Evolutionary conservation across 2,113 vertebrate species (phyloP).

Genomic region (Anolis sagrei): DNA sequence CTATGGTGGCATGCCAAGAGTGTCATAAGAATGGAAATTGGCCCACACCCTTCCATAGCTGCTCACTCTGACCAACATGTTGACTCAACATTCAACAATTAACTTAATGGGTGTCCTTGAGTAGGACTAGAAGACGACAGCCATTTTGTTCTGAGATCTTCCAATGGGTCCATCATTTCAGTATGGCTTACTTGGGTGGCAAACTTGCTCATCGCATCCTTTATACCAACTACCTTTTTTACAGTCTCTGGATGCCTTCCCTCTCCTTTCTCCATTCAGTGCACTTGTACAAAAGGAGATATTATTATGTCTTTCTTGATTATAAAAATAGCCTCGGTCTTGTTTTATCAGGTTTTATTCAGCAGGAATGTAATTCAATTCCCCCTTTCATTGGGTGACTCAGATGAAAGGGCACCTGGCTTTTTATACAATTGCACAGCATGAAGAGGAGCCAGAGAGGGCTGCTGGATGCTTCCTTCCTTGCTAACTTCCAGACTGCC

Average conservation of each 20-base stretch:
- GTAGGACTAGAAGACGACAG: no score
- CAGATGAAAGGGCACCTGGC: conserved; percentile 24
- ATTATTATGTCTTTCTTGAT: conserved; percentile 24
- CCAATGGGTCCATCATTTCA: neutral
- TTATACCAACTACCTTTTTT: neutral
- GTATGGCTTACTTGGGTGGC: neutral
- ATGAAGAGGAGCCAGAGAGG: neutral
- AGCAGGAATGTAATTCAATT: conserved; percentile 32
- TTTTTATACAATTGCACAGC: conserved; percentile 21
- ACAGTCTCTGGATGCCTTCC: neutral
- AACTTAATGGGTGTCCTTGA: no score
- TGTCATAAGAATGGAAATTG: no score
- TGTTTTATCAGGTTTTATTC: conserved; percentile 22
- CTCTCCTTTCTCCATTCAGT: conserved; percentile 1
- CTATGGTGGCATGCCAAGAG: no score
- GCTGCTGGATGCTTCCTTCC: neutral
- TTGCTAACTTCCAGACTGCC: neutral
- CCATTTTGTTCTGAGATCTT: neutral
- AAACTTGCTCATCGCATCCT: neutral
- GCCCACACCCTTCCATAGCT: no score
- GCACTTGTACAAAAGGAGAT: neutral
- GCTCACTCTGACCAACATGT: no score
- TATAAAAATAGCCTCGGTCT: conserved; percentile 32
- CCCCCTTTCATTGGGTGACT: neutral
- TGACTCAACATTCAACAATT: no score